Evolutionary conservation across 2,797 vertebrate species (phyloP), one percentile per base, ranked within the genome.

Genomic region (Danio tinwini): DNA sequence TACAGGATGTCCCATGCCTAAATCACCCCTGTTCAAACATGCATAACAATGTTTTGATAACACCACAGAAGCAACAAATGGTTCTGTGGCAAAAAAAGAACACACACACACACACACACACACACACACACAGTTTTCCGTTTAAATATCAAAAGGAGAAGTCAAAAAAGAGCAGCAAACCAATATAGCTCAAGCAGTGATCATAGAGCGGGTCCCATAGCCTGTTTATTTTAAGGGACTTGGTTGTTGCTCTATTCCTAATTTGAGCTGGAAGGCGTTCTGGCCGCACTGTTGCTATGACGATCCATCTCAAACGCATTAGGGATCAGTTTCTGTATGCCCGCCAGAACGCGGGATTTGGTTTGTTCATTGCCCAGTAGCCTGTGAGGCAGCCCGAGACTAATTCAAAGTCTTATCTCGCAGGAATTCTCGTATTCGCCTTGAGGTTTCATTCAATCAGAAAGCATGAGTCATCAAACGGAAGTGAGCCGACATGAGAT

Each of bases 231-330:
- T 63, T 47, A 68, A 80, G 79, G 68, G 42, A 58, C 65, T 77
- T 56, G 67, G 74, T 55, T 64, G 67, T 65, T 80, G 59, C 70
- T 79, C 67, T 52, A 13, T 76, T 75, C 70, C 69, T 47, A 79
- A 82, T 79, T 77, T 80, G 74, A 74, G 78, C 78, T 76, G 56
- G 44, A 73, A 70, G 63, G 44, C 17, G 16, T 73, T 53, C 75
- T 75, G 68, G 39, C 68, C 50, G 40, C 7, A 14, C 78, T 52
- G 83, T 85, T 87, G 84, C 84, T 81, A 87, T 84, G 84, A 79
- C 82, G 53, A 84, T 87, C 75, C 75, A 52, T 82, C 74, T 81
- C 68, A 39, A 58, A 73, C 58, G 56, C 74, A 72, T 81, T 71
- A 74, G 39, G 69, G 65, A 80, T 82, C 74, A 75, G 70, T 71